These are phyloP conservation scores for Drosophila borborema DNA, from an alignment of 2,888 invertebrate species.

Conservation along the genomic window DNA sequence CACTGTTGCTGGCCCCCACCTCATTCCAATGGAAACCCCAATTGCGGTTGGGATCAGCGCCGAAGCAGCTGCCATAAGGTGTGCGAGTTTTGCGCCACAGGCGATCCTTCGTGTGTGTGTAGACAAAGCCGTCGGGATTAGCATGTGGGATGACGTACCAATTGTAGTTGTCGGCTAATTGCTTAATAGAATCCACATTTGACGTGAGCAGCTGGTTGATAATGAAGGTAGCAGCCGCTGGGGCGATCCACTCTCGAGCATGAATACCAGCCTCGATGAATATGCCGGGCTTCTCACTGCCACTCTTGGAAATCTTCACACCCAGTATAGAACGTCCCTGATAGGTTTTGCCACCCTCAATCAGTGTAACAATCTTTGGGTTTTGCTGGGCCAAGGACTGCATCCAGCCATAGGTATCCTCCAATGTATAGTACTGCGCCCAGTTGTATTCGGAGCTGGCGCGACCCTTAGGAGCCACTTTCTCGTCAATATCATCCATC, in stretches of 20 bases:
- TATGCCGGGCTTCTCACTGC: conserved; percentile 86
- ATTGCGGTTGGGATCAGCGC: conserved; percentile 89
- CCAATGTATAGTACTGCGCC: conserved; percentile 80
- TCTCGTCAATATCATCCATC: conserved; percentile 69
- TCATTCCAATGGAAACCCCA: conserved; percentile 89
- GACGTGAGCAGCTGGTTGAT: conserved; percentile 88
- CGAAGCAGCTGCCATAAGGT: conserved; percentile 85
- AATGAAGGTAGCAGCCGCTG: conserved; percentile 88
- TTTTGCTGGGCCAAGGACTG: conserved; percentile 83
- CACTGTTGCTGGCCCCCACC: conserved; percentile 85
- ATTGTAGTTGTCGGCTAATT: conserved; percentile 87
- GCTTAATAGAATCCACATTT: conserved; percentile 85
- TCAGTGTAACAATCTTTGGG: conserved; percentile 85
- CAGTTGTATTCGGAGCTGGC: conserved; percentile 66
- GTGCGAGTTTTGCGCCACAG: conserved; percentile 89
- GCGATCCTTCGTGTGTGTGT: conserved; percentile 88
- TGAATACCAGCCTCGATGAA: conserved; percentile 89
- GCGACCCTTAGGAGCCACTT: conserved; percentile 58
- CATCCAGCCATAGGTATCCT: conserved; percentile 87
- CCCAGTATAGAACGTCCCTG: conserved; percentile 88
- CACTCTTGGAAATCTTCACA: conserved; percentile 86
- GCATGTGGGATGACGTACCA: conserved; percentile 91
- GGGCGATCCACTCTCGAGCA: conserved; percentile 91
- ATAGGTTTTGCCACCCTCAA: conserved; percentile 87
- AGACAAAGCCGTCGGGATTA: conserved; percentile 92